phyloP scores from a whole-genome alignment of 2,888 invertebrate genomes.

The Parnassius mnemosyne region DNA sequence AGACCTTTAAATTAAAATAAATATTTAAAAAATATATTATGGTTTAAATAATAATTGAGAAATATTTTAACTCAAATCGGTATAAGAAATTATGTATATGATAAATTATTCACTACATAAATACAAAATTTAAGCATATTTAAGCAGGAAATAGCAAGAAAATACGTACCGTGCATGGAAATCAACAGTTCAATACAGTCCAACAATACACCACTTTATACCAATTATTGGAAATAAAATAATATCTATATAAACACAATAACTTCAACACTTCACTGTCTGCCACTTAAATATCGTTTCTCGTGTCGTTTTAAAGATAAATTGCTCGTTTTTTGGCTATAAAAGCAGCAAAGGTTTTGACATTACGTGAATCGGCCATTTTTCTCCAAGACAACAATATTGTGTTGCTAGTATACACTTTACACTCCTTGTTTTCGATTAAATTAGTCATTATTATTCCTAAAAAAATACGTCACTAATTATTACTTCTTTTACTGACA shows the following conservation, averaged over 20 bases:
- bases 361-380: slow-evolving; percentile 70
- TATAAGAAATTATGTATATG: no score
- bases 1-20: no score
- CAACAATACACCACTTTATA: slow-evolving; percentile 46
- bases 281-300: slow-evolving; percentile 31
- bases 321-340: slow-evolving; percentile 60
- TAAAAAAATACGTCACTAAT: no score
- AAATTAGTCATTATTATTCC: no score
- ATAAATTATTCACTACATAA: not conserved
- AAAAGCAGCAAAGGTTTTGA: slow-evolving; percentile 66
- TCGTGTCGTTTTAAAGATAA: slow-evolving; percentile 6
- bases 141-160: slow-evolving; percentile 37
- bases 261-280: slow-evolving; percentile 50
- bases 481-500: no score
- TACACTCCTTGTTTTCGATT: not conserved
- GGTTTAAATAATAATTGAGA: no score
- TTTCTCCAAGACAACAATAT: slow-evolving; percentile 65
- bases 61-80: no score
- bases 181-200: slow-evolving; percentile 45
- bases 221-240: slow-evolving; percentile 35
- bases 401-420: slow-evolving; percentile 50
- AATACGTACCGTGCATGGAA: slow-evolving; percentile 71
- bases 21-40: no score
- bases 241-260: slow-evolving; percentile 37
- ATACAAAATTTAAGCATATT: not conserved